phyloP scores from a whole-genome alignment of 37 sponge, comb jelly and placozoan genomes.

The Petrosia ficiformis region DNA sequence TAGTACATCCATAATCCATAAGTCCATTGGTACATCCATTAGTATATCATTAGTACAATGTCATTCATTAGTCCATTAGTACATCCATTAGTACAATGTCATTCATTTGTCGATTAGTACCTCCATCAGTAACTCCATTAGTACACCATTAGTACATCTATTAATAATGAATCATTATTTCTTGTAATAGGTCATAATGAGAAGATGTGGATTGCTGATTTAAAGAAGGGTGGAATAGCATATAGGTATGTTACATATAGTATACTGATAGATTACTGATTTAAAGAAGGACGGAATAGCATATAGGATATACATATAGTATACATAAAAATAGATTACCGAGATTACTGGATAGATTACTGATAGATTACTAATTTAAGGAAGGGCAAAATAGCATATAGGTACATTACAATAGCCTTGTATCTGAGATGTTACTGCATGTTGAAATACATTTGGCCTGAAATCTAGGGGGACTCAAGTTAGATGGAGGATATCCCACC shows the following conservation, averaged over 20 bases:
- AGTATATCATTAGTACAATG: too few relatives aligned
- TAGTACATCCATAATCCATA: too few relatives aligned
- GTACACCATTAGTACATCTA: neutral
- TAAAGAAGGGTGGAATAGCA: slow-evolving; percentile 91
- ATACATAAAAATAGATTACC: too few relatives aligned
- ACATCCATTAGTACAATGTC: neutral
- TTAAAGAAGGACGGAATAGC: neutral
- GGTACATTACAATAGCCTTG: slow-evolving; percentile 2
- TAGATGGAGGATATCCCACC: too few relatives aligned
- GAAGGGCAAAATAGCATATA: neutral
- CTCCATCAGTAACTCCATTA: too few relatives aligned
- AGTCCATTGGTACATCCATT: too few relatives aligned
- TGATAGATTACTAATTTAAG: neutral
- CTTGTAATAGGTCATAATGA: slow-evolving; percentile 36
- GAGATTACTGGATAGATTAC: too few relatives aligned
- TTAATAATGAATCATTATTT: neutral
- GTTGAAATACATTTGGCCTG: too few relatives aligned
- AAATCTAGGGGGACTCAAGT: neutral
- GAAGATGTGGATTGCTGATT: slow-evolving; percentile 77
- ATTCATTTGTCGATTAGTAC: neutral
- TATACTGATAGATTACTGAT: neutral
- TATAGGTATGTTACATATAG: too few relatives aligned
- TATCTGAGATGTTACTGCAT: too few relatives aligned
- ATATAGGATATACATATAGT: too few relatives aligned
- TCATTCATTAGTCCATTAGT: neutral